Percentiles rank a stretch among this genome's conserved stretches.
phyloP scores from a whole-genome alignment of 1,140 invertebrate genomes.

The Batillaria attramentaria region DNA sequence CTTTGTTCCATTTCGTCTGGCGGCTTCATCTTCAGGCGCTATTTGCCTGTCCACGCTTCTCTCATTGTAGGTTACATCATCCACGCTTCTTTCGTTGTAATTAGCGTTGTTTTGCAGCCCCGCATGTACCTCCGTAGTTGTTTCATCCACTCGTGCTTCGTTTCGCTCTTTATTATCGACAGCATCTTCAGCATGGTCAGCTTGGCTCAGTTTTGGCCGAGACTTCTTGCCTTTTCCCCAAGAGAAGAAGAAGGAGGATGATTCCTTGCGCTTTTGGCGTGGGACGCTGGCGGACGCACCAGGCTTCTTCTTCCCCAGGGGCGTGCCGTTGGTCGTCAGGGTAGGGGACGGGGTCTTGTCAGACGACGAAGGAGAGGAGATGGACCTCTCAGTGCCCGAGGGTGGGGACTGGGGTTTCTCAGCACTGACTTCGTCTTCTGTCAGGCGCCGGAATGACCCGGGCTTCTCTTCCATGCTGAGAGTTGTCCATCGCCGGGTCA shows the following conservation, averaged over 20 bases:
- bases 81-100: constrained; percentile 1
- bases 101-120: not conserved
- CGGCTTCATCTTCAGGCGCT: not conserved
- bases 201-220: not conserved
- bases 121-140: no score
- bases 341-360: not conserved
- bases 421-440: not conserved
- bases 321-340: not conserved
- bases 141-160: no score
- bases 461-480: constrained; percentile 26
- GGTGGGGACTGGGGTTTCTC: not conserved
- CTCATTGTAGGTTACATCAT: not conserved
- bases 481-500: not conserved
- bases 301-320: not conserved
- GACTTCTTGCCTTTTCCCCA: constrained; percentile 19
- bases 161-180: no score
- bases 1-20: not conserved
- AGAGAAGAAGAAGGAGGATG: constrained; percentile 8
- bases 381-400: not conserved
- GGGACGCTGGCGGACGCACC: constrained; percentile 20
- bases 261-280: constrained; percentile 17
- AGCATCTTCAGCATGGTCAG: not conserved
- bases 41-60: not conserved
- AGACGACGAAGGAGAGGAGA: not conserved
- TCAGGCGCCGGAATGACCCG: constrained; percentile 21